Conservation (phyloP, 2,797 vertebrate species). For the Taeniopygia guttata region DNA sequence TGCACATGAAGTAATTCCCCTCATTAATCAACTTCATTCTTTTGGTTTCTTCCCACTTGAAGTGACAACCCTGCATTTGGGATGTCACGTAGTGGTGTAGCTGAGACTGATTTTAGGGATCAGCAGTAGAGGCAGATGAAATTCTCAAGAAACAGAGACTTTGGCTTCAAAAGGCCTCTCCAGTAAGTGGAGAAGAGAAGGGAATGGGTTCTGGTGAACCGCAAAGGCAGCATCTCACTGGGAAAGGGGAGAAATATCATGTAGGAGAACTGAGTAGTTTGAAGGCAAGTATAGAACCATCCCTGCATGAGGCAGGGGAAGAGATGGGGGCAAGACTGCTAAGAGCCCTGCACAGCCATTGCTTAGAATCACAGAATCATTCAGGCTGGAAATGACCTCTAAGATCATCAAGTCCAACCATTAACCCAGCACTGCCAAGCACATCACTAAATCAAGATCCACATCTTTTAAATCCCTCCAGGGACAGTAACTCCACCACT, state of each 20-base stretch:
- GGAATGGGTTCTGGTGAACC: not conserved
- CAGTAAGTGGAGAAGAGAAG: not conserved
- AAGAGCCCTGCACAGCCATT: not conserved
- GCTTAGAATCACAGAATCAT: not conserved
- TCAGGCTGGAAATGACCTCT: not conserved
- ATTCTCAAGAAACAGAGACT: not conserved
- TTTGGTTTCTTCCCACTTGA: slow-evolving; percentile 33
- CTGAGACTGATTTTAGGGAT: not conserved
- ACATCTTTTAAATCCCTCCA: not conserved
- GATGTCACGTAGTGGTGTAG: not conserved
- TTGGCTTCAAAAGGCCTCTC: not conserved
- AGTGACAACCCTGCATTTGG: not conserved
- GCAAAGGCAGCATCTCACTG: not conserved
- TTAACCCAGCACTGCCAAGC: not conserved
- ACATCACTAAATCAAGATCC: not conserved
- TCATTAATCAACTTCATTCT: slow-evolving; percentile 53
- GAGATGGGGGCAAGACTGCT: not conserved
- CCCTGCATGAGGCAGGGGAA: not conserved
- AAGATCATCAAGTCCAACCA: not conserved
- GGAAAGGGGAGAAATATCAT: not conserved
- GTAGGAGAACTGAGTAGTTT: not conserved
- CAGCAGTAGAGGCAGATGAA: not conserved
- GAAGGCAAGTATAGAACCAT: not conserved
- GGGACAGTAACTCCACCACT: not conserved
- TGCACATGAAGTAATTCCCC: slow-evolving; percentile 39